phyloP scores from a whole-genome alignment of 2,113 vertebrate species.

The Elephas maximus region DNA sequence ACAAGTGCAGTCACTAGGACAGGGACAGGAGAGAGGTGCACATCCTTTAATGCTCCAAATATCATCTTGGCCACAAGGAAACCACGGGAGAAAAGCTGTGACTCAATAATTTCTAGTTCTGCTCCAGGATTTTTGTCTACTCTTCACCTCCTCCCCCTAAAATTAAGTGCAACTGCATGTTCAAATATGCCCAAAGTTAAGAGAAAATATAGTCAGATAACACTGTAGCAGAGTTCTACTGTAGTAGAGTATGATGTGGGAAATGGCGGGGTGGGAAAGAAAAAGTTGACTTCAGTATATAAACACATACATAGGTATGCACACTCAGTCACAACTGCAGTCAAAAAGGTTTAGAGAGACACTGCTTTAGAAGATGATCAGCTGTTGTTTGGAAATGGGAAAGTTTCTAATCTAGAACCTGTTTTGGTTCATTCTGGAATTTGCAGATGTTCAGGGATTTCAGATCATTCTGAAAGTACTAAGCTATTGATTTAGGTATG shows the following conservation, averaged over 20 bases:
- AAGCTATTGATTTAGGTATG: not conserved
- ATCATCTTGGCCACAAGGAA: not conserved
- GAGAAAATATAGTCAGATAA: constrained; percentile 17
- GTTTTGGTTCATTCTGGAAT: not conserved
- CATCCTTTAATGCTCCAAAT: not conserved
- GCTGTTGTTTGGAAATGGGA: not conserved
- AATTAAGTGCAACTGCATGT: not conserved
- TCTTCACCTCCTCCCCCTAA: not conserved
- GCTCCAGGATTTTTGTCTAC: not conserved
- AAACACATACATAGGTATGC: not conserved
- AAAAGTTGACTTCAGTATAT: not conserved
- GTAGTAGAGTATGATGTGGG: not conserved
- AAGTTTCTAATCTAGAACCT: not conserved
- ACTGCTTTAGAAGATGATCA: not conserved
- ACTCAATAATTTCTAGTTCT: not conserved
- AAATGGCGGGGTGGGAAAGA: not conserved
- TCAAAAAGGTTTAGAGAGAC: not conserved
- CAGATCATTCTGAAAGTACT: not conserved
- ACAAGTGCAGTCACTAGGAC: not conserved
- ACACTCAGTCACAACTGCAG: not conserved
- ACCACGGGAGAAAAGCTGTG: not conserved
- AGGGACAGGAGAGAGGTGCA: not conserved
- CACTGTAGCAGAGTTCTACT: not conserved
- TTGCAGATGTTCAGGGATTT: not conserved
- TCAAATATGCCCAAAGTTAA: not conserved